Base-by-base conservation (phyloP, 2,888 invertebrate species). In the Nebria salina region DNA sequence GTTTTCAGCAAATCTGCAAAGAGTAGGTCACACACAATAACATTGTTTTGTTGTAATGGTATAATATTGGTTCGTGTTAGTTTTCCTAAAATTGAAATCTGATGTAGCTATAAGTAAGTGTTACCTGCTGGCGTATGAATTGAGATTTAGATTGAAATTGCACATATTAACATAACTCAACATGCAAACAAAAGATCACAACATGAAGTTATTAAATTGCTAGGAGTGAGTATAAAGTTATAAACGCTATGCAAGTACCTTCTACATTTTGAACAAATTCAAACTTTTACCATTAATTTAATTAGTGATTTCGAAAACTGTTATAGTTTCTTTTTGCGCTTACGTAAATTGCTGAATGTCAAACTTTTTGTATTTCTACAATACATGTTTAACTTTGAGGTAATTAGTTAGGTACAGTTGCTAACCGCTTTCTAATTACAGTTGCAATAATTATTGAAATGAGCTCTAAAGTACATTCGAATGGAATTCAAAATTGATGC, bases 81-180 rank as follows among this genome's bases (percentile, higher is more conserved):
- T 54, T 11, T 54, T 54, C 54, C 77, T 65, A 54, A 72, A 77
- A 77, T 72, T 72, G 72, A 77, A 72, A 77, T 72, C 72, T 15
- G 70, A 76, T 70, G 68, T 76, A 66, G 64, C 34, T 68, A 43
- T 76, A 76, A 76, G 68, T 70, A 70, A 76, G 76, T 76, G 76
- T 68, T 70, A 54, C 43, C 13, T 42, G 54, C 43, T 54, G 15
- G 25, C 25, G 76, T 43, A 72, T 72, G 66, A 74, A 78, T 74
- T 74, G 73, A 74, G 66, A 78, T 66, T 78, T 78, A 74, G 66
- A 78, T 78, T 78, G 78, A 73, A 74, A 78, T 78, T 78, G 72
- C 64, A 77, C 77, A 72, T 72, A 72, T 77, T 77, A 77, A 68
- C 72, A 77, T 77, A 72, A 26, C 66, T 15, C 54, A 78, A 42